Conservation (phyloP, 2,113 vertebrate species). For the Cairina moschata region DNA sequence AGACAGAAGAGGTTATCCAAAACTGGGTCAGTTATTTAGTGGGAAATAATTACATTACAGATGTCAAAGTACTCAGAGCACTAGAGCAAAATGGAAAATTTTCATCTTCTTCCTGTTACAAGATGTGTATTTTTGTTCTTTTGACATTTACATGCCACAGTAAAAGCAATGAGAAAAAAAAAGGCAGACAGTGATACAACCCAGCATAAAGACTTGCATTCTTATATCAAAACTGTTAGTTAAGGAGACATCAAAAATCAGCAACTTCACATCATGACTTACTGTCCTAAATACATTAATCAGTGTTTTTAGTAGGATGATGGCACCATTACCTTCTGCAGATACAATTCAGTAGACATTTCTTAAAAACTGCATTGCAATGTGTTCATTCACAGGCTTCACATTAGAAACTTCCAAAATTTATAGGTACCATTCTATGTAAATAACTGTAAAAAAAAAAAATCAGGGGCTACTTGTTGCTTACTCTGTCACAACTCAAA, state of each 20-base stretch:
- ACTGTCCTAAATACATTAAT: background rate
- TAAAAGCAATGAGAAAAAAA: background rate
- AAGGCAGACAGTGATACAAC: background rate
- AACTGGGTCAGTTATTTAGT: background rate
- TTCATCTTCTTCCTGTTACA: background rate
- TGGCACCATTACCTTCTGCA: background rate
- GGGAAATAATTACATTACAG: background rate
- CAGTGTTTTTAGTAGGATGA: background rate
- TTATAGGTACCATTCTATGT: slow-evolving; percentile 52
- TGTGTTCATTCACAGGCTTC: background rate
- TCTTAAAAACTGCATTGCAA: slow-evolving; percentile 1
- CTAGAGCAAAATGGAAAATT: background rate
- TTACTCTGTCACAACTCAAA: slow-evolving; percentile 54
- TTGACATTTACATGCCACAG: background rate
- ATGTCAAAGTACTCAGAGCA: background rate
- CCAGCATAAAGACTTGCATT: background rate
- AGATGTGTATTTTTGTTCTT: background rate
- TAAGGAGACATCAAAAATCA: background rate
- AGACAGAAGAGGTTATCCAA: background rate
- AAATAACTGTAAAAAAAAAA: slow-evolving; percentile 47
- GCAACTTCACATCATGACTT: background rate
- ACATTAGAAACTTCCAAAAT: slow-evolving; percentile 35
- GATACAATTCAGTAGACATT: background rate
- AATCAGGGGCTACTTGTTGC: slow-evolving; percentile 25
- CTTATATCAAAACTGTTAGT: background rate